Evolutionary conservation across 1,140 invertebrate species (phyloP), one percentile per base, ranked within the genome.

Genomic region (Rhynchophorus ferrugineus): DNA sequence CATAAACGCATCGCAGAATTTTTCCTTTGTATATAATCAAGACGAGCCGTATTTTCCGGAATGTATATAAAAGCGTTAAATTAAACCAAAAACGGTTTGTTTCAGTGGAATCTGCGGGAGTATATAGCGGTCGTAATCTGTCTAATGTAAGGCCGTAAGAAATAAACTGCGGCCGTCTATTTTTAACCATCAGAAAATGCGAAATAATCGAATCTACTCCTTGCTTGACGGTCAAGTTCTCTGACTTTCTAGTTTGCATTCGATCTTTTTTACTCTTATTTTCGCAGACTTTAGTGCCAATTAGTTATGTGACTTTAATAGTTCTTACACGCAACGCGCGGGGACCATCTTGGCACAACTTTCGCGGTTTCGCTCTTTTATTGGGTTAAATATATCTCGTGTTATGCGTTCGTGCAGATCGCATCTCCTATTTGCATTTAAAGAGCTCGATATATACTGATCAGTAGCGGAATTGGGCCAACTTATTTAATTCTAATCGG

Each of bases 261-360:
- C 13, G 17, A n/a, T n/a, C n/a, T 37, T 16, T 37, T 37, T 37
- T 37, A 37, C 8, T 37, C 17, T 37, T 37, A 37, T 37, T 37
- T 13, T 37, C 35, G 14, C 8, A 42, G 8, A 22, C 42, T 44
- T 29, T 44, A 44, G 22, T 44, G 42, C 42, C 42, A 44, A 44
- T 44, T 44, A 44, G 42, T 44, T 44, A 44, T 19, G 22, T 14
- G 20, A 44, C 42, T 44, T 44, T 44, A 44, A 44, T 44, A 44
- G 20, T 44, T 44, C 42, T 44, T 24, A 29, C 42, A 44, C 42
- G 42, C 42, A 44, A 44, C n/a, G n/a, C n/a, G n/a, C 42, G 13
- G 42, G 42, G 19, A 24, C 24, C 22, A 44, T 33, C 42, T 44
- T 44, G 21, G 42, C 42, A 33, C 42, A 44, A 44, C 42, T 44